A percentile compares a stretch with the other conserved stretches of the same genome.
These are phyloP conservation scores for Scomber japonicus DNA, from an alignment of 2,113 vertebrate species.

Conservation along the genomic window DNA sequence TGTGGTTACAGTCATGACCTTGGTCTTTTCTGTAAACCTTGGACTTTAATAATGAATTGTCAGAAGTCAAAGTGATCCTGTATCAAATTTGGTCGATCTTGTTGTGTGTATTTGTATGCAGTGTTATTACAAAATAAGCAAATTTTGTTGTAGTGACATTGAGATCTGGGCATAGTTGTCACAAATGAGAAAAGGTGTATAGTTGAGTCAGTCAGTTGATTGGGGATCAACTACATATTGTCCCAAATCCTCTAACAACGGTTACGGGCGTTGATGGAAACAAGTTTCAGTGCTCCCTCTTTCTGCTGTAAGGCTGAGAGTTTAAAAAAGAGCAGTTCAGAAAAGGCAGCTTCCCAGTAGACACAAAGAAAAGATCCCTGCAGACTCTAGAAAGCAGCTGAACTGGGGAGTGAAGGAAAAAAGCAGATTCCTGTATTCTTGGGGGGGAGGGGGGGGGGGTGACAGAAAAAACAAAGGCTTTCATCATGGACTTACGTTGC, in stretches of 20 bases:
- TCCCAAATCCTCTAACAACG: not conserved
- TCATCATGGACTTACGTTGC: conserved; percentile 34
- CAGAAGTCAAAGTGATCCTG: no score
- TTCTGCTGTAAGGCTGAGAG: not conserved
- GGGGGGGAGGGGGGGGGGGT: not conserved
- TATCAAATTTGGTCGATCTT: no score
- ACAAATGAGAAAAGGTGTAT: not conserved
- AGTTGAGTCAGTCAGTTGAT: not conserved
- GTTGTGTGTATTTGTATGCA: no score
- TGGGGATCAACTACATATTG: not conserved
- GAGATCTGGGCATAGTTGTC: no score
- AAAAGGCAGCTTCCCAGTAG: not conserved
- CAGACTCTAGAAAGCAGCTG: not conserved
- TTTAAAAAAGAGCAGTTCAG: not conserved
- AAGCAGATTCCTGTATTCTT: not conserved
- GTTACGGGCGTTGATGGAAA: not conserved
- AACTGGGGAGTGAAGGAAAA: not conserved
- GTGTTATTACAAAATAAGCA: no score
- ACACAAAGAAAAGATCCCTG: not conserved
- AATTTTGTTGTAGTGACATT: no score
- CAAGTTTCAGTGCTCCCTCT: not conserved
- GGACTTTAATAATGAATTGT: no score
- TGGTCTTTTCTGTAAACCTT: no score
- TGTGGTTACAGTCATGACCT: no score
- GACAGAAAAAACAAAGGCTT: conserved; percentile 36